Percentiles rank a stretch among this genome's conserved stretches.
These are phyloP conservation scores for Sylvietta virens DNA, from an alignment of 2,113 vertebrate species.

Conservation along the genomic window DNA sequence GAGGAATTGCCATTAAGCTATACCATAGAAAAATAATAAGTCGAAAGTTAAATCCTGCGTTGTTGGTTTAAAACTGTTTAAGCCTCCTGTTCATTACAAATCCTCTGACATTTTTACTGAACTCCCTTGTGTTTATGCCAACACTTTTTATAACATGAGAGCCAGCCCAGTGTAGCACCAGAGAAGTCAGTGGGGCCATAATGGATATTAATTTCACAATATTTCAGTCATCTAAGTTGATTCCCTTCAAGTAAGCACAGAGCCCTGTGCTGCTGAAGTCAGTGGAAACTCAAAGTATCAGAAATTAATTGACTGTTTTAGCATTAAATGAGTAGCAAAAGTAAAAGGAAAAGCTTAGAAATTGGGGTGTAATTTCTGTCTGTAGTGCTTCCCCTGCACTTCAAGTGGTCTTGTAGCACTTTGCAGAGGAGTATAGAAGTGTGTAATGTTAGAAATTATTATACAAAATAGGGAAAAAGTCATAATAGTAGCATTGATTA, in stretches of 20 bases:
- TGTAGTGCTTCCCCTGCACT: background rate
- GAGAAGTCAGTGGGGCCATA: background rate
- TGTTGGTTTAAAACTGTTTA: slow-evolving; percentile 10
- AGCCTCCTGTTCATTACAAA: background rate
- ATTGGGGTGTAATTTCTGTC: background rate
- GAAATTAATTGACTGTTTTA: background rate
- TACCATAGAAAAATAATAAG: background rate
- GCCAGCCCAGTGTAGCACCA: background rate
- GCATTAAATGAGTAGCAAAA: background rate
- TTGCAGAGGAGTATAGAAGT: background rate
- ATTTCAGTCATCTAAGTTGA: background rate
- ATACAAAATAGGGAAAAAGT: background rate
- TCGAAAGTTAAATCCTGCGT: background rate
- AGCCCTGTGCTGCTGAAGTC: background rate
- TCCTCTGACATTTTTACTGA: background rate
- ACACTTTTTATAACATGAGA: background rate
- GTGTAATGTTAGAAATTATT: background rate
- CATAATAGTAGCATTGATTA: background rate
- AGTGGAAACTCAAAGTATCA: background rate
- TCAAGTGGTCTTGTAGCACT: background rate
- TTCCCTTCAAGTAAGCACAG: background rate
- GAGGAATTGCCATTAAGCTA: slow-evolving; percentile 3
- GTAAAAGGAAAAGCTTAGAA: background rate
- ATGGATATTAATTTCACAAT: background rate
- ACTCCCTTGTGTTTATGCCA: background rate